phyloP scores from a whole-genome alignment of 2,113 vertebrate species.

The Nyctereutes procyonoides region DNA sequence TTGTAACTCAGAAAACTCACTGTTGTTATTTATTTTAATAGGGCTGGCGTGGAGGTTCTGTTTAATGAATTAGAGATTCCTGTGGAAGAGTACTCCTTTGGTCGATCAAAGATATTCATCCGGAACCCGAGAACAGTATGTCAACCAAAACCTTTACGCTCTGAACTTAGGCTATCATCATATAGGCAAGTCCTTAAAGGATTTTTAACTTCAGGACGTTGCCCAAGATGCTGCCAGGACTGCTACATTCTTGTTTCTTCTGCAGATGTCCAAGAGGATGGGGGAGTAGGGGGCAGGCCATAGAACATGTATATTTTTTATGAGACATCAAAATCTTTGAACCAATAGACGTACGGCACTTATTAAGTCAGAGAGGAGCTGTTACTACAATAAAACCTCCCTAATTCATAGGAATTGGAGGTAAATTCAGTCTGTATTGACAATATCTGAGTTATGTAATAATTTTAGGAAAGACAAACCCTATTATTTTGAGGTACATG shows the following conservation, averaged over 20 bases:
- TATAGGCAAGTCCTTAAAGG: neutral
- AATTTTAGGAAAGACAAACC: neutral
- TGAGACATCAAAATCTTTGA: neutral
- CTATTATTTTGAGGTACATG: neutral
- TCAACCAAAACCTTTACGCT: constrained; percentile 57
- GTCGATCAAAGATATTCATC: constrained; percentile 99
- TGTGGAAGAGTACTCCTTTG: constrained; percentile 94
- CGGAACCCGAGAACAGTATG: constrained; percentile 98
- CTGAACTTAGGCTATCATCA: neutral
- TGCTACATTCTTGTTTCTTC: neutral
- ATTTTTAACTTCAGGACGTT: neutral
- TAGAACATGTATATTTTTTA: neutral
- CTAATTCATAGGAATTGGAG: neutral
- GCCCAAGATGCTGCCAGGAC: neutral
- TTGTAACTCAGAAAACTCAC: constrained; percentile 7
- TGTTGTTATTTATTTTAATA: constrained; percentile 75
- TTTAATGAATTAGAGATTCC: constrained; percentile 92
- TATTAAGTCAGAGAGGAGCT: neutral
- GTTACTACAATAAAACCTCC: neutral
- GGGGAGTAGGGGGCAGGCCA: neutral
- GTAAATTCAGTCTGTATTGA: neutral
- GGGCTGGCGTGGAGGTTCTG: constrained; percentile 95
- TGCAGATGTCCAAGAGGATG: neutral
- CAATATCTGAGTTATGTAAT: neutral
- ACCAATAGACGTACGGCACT: neutral